Base-by-base conservation (phyloP, 2,797 vertebrate species). In the Sebastes minor region DNA sequence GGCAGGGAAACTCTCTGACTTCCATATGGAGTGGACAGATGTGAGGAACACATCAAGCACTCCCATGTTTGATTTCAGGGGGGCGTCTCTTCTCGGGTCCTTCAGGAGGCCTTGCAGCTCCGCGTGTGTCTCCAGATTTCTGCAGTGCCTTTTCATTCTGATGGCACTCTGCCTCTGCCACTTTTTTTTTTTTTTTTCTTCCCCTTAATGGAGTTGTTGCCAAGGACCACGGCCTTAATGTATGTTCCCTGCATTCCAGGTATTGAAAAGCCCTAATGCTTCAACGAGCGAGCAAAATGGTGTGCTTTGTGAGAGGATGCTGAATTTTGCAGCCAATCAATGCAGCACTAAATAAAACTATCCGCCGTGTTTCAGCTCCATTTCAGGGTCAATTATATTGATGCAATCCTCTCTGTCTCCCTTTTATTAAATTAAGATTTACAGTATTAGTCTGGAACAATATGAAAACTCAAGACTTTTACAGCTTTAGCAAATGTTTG, bases 21-120 rank as follows among this genome's bases (percentile, higher is more conserved):
- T 86, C 87, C 90, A 92, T 89, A 87, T 90, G 90, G 88, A 82
- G 59, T 46, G 72, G 78, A 89, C 91, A 89, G 89, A 90, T 92
- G 90, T 89, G 86, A 38, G 46, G 57, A 76, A 61, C 72, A 84
- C 86, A 84, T 92, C 84, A 88, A 88, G 84, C 69, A 13, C 49
- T 70, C 76, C 38, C 57, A 25, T 69, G 71, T 81, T 84, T 84
- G 70, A 89, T 86, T 84, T 79, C 69, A 9, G 28, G 42, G 18
- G 18, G 77, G 67, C 23, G 71, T 82, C 82, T 78, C 67, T 55
- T 65, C 62, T 57, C 27, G 3, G 56, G 46, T 76, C 69, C 35
- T 79, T 71, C 57, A 71, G 59, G 66, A 80, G 61, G 61, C 55
- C 57, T 69, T 12, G 55, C 35, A 52, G 55, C 59, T 46, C 10